phyloP scores from a whole-genome alignment of 2,888 invertebrate species.

The Lasioglossum villosulum region DNA sequence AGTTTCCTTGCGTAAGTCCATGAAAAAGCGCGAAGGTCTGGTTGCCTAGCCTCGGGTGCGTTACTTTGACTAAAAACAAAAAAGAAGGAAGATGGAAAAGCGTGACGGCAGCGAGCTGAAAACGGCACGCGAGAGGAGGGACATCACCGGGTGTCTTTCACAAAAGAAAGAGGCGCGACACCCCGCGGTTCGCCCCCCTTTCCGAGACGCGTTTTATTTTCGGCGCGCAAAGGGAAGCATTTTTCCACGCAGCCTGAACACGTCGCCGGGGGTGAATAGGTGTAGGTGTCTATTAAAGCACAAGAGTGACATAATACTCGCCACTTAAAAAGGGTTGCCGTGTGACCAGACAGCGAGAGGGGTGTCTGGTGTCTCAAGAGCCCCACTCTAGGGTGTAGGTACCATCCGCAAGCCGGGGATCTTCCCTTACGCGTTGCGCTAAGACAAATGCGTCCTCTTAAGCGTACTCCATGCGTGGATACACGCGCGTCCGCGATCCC shows the following conservation, averaged over 20 bases:
- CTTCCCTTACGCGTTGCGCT: conserved; percentile 53
- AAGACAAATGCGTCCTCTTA: conserved; percentile 60
- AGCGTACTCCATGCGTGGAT: conserved; percentile 41
- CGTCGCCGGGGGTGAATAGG: conserved; percentile 43
- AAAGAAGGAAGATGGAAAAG: not conserved
- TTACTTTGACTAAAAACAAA: conserved; percentile 13
- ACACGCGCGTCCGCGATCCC: not conserved
- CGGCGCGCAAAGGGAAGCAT: conserved; percentile 62
- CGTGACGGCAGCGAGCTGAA: conserved; percentile 49
- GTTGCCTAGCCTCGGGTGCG: conserved; percentile 19
- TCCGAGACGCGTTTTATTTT: conserved; percentile 54
- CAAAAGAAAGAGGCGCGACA: conserved; percentile 50
- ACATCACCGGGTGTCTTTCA: conserved; percentile 37
- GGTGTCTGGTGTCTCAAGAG: conserved; percentile 82
- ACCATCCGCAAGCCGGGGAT: conserved; percentile 64
- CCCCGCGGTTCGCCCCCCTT: conserved; percentile 33
- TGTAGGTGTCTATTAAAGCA: conserved; percentile 80
- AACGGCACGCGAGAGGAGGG: conserved; percentile 60
- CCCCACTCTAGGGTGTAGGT: conserved; percentile 73
- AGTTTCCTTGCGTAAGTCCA: not conserved
- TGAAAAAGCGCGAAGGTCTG: not conserved
- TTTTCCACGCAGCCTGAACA: conserved; percentile 64
- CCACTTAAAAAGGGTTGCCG: conserved; percentile 77
- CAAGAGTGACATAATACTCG: conserved; percentile 80
- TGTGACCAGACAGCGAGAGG: conserved; percentile 79